A percentile compares a stretch with the other conserved stretches of the same genome.
phyloP scores from a whole-genome alignment of 2,888 invertebrate genomes.

The Augochlorella aurata region DNA sequence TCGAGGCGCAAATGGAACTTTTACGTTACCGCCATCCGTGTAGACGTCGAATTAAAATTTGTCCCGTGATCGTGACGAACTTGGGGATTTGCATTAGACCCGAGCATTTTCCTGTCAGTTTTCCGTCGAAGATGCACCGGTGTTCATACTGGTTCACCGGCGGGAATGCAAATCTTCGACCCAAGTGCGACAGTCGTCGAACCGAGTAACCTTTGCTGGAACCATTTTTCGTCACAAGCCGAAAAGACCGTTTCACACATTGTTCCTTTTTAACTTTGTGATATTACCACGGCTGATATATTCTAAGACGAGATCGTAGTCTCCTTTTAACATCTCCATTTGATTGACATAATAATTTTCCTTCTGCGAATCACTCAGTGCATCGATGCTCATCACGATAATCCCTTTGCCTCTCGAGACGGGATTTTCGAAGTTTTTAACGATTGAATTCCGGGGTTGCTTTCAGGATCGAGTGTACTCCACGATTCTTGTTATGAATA shows the following conservation, averaged over 20 bases:
- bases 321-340: not conserved
- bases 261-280: not conserved
- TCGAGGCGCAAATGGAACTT: conserved; percentile 32
- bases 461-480: conserved; percentile 8
- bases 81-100: conserved; percentile 63
- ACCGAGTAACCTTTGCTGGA: no score
- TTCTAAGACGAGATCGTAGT: not conserved
- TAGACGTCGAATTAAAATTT: conserved; percentile 72
- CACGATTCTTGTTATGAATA: conserved; percentile 11
- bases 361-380: not conserved
- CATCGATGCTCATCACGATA: not conserved
- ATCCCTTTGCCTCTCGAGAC: not conserved
- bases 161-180: conserved; percentile 43
- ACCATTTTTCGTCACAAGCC: no score
- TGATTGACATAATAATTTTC: not conserved
- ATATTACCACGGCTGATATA: not conserved
- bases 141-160: conserved; percentile 31
- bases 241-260: no score
- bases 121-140: conserved; percentile 40
- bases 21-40: conserved; percentile 52
- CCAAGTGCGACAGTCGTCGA: no score
- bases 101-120: conserved; percentile 55
- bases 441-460: conserved; percentile 3
- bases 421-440: conserved; percentile 23
- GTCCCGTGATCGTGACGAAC: conserved; percentile 51